These are phyloP conservation scores for Sardinella longiceps DNA, from an alignment of 2,797 vertebrate species.

Conservation along the genomic window DNA sequence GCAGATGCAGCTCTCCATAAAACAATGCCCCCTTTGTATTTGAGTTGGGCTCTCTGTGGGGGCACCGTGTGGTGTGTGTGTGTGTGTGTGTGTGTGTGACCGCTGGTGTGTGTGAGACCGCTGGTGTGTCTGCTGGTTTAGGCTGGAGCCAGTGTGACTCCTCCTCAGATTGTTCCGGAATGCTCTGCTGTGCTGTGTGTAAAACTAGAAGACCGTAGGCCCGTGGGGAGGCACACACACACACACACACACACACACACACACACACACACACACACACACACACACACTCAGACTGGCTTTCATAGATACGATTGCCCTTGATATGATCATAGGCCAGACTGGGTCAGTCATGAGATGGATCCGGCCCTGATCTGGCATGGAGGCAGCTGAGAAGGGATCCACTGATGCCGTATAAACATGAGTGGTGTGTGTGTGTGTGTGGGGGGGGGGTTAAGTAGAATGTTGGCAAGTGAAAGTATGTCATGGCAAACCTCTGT, in stretches of 20 bases:
- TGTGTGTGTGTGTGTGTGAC: too few species aligned
- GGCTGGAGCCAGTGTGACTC: neutral
- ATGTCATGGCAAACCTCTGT: neutral
- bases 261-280: slow-evolving; percentile 55
- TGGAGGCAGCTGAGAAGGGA: too few species aligned
- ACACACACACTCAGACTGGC: neutral
- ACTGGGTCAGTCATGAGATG: too few species aligned
- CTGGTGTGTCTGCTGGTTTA: neutral
- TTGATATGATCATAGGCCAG: too few species aligned
- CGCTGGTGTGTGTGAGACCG: neutral
- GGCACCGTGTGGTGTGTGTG: neutral
- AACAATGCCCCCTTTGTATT: neutral
- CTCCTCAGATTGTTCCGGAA: neutral
- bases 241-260: slow-evolving; percentile 46
- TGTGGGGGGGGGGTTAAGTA: too few species aligned
- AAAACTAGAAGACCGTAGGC: neutral
- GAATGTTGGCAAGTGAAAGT: too few species aligned
- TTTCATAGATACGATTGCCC: too few species aligned
- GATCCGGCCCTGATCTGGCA: too few species aligned
- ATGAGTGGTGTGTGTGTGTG: too few species aligned
- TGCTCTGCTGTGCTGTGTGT: neutral
- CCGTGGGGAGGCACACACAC: slow-evolving; percentile 32
- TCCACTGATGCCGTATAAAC: too few species aligned
- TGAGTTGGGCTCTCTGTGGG: neutral
- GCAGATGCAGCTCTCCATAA: neutral